A percentile compares a stretch with the other conserved stretches of the same genome.
phyloP scores from a whole-genome alignment of 2,888 invertebrate genomes.

The Dendrolimus houi region DNA sequence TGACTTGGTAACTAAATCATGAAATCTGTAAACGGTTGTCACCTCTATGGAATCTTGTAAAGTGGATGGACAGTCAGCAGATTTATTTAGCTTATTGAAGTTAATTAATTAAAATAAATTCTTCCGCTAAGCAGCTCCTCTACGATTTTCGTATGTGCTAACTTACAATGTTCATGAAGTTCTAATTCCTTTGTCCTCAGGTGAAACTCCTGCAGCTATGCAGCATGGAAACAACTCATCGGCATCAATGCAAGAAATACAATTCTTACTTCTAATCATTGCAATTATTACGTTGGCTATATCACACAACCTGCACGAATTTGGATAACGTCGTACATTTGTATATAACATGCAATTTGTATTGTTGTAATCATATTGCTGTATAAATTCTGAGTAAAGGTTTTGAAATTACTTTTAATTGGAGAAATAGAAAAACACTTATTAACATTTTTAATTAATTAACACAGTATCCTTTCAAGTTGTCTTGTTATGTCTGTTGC shows the following conservation, averaged over 20 bases:
- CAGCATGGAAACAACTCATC: constrained; percentile 80
- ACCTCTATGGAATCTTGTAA: too few species aligned
- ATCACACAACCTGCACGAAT: constrained; percentile 33
- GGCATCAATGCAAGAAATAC: constrained; percentile 22
- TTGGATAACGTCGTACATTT: constrained; percentile 40
- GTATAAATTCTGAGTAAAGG: background rate
- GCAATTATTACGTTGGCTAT: constrained; percentile 28
- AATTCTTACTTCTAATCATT: constrained; percentile 25
- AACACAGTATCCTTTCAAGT: too few species aligned
- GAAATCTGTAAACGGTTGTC: too few species aligned
- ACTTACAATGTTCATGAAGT: background rate
- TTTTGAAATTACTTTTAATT: background rate
- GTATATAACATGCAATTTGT: background rate
- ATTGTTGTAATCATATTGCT: background rate
- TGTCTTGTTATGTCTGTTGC: too few species aligned
- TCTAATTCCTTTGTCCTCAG: constrained; percentile 48
- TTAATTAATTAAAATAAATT: too few species aligned
- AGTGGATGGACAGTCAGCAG: too few species aligned
- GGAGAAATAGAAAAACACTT: background rate
- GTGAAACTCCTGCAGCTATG: constrained; percentile 85
- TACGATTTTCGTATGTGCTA: too few species aligned
- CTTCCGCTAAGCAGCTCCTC: too few species aligned
- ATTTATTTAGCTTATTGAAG: too few species aligned
- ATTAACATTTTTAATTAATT: too few species aligned
- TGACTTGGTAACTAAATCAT: too few species aligned